A percentile compares a stretch with the other conserved stretches of the same genome.
These are phyloP conservation scores for Coenonympha arcania DNA, from an alignment of 2,888 invertebrate genomes.

Conservation along the genomic window DNA sequence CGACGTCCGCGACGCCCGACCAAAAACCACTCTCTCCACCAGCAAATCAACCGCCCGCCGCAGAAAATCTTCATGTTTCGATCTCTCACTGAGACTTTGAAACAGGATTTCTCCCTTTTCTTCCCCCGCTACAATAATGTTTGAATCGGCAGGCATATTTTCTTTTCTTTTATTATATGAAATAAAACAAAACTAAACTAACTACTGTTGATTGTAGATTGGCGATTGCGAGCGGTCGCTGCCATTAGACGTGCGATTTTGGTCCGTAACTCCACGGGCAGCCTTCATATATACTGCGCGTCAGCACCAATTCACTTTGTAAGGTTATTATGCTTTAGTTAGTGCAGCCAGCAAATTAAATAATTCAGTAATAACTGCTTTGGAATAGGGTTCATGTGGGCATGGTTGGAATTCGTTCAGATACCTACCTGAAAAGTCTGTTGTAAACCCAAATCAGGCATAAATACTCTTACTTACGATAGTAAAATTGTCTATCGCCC, in stretches of 20 bases:
- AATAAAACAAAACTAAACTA: slow-evolving; percentile 19
- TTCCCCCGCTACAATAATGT: slow-evolving; percentile 53
- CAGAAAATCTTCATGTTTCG: slow-evolving; percentile 81
- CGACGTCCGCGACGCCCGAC: slow-evolving; percentile 79
- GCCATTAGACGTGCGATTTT: slow-evolving; percentile 51
- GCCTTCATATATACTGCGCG: slow-evolving; percentile 67
- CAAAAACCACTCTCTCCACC: slow-evolving; percentile 83
- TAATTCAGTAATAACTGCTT: slow-evolving; percentile 7
- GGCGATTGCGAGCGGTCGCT: slow-evolving; percentile 52
- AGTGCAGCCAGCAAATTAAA: slow-evolving; percentile 25
- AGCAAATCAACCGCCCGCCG: slow-evolving; percentile 80
- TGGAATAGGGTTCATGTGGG: slow-evolving; percentile 14
- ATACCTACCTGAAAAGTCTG: no score
- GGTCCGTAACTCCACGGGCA: slow-evolving; percentile 46
- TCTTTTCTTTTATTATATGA: slow-evolving; percentile 33
- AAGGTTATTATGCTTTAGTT: slow-evolving; percentile 48
- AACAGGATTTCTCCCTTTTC: slow-evolving; percentile 51
- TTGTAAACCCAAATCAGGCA: no score
- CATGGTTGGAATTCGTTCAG: background rate
- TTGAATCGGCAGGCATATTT: slow-evolving; percentile 67
- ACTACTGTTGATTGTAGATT: slow-evolving; percentile 11
- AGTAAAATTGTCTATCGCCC: no score
- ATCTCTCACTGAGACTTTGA: slow-evolving; percentile 77
- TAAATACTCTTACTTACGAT: no score
- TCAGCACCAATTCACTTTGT: slow-evolving; percentile 57